These are phyloP conservation scores for Chionomys nivalis DNA, from an alignment of 2,113 vertebrate genomes.

Conservation along the genomic window DNA sequence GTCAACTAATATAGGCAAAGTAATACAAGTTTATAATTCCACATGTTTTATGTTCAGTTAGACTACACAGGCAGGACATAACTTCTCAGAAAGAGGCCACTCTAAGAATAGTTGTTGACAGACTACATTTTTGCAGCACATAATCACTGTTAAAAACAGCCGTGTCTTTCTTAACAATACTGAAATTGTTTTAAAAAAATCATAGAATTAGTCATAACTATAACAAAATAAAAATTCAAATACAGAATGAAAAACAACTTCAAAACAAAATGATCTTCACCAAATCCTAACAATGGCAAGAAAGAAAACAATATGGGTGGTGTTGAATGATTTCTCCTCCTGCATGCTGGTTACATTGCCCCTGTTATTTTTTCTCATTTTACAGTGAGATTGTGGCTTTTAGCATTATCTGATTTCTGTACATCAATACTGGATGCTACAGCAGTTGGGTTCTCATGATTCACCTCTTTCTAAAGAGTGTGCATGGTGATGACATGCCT, in stretches of 20 bases:
- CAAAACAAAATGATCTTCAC: background rate
- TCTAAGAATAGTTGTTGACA: background rate
- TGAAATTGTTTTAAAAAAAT: background rate
- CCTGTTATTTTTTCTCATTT: background rate
- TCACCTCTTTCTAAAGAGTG: background rate
- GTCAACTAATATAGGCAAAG: slow-evolving; percentile 8
- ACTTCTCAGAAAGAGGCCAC: background rate
- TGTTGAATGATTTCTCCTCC: background rate
- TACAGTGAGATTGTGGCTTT: background rate
- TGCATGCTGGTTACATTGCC: background rate
- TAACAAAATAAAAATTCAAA: background rate
- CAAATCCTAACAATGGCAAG: background rate
- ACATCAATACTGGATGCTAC: background rate
- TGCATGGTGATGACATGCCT: no score
- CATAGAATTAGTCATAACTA: background rate
- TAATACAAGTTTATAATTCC: background rate
- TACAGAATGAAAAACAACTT: background rate
- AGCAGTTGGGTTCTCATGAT: background rate
- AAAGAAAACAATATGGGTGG: background rate
- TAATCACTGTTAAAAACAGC: slow-evolving; percentile 1
- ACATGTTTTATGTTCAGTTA: background rate
- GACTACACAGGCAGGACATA: background rate
- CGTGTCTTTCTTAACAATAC: background rate
- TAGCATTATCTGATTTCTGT: slow-evolving; percentile 31
- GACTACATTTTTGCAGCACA: background rate